These are phyloP conservation scores for Odontothrips loti DNA, from an alignment of 2,888 invertebrate genomes.

Conservation along the genomic window DNA sequence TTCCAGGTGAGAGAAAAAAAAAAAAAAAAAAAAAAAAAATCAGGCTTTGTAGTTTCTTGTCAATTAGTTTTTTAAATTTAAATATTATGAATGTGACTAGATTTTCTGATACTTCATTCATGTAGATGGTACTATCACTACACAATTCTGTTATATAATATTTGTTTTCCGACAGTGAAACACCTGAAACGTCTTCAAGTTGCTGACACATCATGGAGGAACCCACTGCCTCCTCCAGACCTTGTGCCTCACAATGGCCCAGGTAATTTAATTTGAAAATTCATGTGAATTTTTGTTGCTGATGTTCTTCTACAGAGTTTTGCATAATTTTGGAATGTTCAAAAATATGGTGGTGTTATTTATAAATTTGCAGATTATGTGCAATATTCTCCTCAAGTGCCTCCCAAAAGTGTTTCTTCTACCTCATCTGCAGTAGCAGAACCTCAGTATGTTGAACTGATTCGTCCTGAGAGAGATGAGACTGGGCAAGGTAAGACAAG, in stretches of 20 bases:
- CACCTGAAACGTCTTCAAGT: neutral
- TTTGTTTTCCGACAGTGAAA: neutral
- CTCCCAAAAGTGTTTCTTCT: neutral
- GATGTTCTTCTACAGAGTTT: no score
- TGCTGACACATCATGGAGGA: neutral
- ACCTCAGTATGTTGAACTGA: neutral
- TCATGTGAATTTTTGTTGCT: neutral
- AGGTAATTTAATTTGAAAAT: neutral
- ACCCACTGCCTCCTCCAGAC: neutral
- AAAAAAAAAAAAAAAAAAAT: neutral
- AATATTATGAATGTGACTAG: neutral
- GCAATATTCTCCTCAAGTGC: neutral
- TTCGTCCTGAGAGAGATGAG: neutral
- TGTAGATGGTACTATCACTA: no score
- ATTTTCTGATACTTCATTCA: neutral
- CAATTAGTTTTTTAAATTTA: no score
- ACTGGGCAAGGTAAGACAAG: neutral
- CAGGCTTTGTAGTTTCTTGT: no score
- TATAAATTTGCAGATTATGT: neutral
- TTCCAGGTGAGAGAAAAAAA: neutral
- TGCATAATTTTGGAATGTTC: no score
- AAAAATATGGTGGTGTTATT: no score
- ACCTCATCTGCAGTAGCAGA: neutral
- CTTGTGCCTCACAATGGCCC: slow-evolving; percentile 1
- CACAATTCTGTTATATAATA: neutral